Evolutionary conservation across 35 echinoderm and acorn worm genomes (phyloP).

Genomic region (Heliocidaris erythrogramma): DNA sequence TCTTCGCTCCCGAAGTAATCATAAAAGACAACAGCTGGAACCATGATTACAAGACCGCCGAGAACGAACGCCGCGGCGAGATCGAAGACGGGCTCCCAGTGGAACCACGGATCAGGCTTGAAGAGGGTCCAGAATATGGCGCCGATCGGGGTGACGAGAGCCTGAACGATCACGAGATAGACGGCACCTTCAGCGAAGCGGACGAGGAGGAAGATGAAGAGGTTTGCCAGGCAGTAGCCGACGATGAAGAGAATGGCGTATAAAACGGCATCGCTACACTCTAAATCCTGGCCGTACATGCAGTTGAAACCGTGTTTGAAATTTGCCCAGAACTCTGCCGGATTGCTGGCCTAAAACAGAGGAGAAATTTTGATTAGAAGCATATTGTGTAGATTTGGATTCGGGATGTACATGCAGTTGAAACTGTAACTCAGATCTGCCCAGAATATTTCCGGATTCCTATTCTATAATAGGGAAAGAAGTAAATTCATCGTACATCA

Average conservation of each 20-base stretch:
- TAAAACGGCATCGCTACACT: constrained; percentile 68
- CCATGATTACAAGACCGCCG: constrained; percentile 79
- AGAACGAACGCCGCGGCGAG: constrained; percentile 80
- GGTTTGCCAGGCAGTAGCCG: constrained; percentile 76
- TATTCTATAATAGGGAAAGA: no score
- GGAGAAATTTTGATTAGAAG: not conserved
- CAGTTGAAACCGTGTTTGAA: constrained; percentile 72
- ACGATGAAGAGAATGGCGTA: constrained; percentile 77
- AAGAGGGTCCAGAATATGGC: constrained; percentile 94
- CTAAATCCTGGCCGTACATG: constrained; percentile 68
- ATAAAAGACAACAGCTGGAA: constrained; percentile 92
- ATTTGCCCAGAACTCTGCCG: constrained; percentile 69
- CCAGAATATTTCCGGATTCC: no score
- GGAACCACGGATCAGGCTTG: constrained; percentile 52
- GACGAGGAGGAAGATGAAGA: constrained; percentile 89
- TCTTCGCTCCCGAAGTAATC: constrained; percentile 79
- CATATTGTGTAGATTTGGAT: no score
- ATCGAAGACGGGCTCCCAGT: constrained; percentile 74
- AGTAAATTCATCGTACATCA: no score
- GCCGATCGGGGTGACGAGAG: constrained; percentile 52
- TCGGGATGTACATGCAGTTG: no score
- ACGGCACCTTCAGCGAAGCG: constrained; percentile 91
- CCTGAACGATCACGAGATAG: constrained; percentile 78
- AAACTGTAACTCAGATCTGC: no score
- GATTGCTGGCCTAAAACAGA: constrained; percentile 56